Evolutionary conservation across 2,888 invertebrate species (phyloP).

Genomic region (Leistus spinibarbis): DNA sequence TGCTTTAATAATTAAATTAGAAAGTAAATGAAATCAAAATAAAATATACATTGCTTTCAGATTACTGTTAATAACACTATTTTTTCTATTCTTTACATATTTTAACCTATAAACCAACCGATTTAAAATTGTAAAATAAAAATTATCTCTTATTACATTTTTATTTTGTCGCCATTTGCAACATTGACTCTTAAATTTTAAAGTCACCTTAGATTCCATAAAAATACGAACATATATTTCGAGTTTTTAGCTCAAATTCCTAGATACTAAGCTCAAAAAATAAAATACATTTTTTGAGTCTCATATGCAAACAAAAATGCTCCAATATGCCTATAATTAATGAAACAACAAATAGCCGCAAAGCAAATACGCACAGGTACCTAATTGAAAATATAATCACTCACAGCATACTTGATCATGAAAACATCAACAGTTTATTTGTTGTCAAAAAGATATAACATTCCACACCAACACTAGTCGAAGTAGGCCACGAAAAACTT

Average conservation of each 20-base stretch:
- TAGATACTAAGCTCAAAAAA: too few species aligned
- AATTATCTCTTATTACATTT: too few species aligned
- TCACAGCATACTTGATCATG: not conserved
- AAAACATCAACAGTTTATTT: not conserved
- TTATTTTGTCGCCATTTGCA: not conserved
- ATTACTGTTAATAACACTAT: not conserved
- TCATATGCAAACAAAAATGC: too few species aligned
- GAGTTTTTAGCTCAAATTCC: too few species aligned
- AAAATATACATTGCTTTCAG: not conserved
- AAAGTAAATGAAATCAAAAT: not conserved
- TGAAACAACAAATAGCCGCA: not conserved
- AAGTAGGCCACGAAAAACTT: conserved; percentile 1
- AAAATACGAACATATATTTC: too few species aligned
- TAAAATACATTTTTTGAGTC: too few species aligned
- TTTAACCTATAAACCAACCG: not conserved
- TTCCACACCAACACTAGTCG: not conserved
- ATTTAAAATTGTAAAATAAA: not conserved
- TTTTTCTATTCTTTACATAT: not conserved
- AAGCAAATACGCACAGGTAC: not conserved
- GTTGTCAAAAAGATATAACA: not conserved
- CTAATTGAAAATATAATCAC: not conserved
- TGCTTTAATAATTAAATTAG: not conserved
- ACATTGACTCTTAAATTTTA: too few species aligned
- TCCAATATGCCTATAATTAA: not conserved
- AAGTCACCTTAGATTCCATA: too few species aligned